Evolutionary conservation across 2,113 vertebrate species (phyloP), one percentile per base, ranked within the genome.

Genomic region (Paracanthobrama guichenoti): DNA sequence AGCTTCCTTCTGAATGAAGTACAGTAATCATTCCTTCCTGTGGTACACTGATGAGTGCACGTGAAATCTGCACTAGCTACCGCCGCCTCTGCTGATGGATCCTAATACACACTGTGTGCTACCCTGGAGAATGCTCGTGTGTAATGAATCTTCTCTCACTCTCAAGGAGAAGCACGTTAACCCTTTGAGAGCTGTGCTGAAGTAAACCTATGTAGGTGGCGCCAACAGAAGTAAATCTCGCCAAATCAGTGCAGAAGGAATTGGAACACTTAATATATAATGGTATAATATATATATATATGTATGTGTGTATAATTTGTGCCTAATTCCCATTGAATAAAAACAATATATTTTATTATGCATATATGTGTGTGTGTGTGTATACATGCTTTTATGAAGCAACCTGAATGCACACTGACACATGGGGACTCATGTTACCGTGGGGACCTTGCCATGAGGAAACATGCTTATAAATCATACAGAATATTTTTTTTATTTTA

Each of bases 171-270:
- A 46, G 39, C 77, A 22, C 8, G 39, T 62, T 80, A 80, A 80
- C 78, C 78, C 42, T 44, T 80, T 31, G 24, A 13, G 24, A 16
- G 26, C 60, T 20, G 42, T 2, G 31, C 10, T 44, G 35, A 14
- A 77, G 74, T n/a, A 77, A 57, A 75, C 73, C 35, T 6, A 10
- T 46, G n/a, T 75, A 39, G 74, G 50, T 39, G 75, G 75, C 18
- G 74, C 14, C 3, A 26, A 3, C 11, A 48, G 4, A 9, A 73
- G 64, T 67, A 3, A 22, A n/a, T 11, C 35, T 71, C 35, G 20
- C 3, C 4, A 42, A 60, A 71, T 20, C 9, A 66, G 2, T 8
- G 26, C 62, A n/a, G 39, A 39, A 39, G 4, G 35, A 35, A 31
- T 31, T n/a, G n/a, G n/a, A n/a, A n/a, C n/a, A n/a, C n/a, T n/a